Percentiles rank a stretch among this genome's conserved stretches.
Evolutionary conservation across 2,888 invertebrate genomes (phyloP).

Genomic region (Caenorhabditis doughertyi): DNA sequence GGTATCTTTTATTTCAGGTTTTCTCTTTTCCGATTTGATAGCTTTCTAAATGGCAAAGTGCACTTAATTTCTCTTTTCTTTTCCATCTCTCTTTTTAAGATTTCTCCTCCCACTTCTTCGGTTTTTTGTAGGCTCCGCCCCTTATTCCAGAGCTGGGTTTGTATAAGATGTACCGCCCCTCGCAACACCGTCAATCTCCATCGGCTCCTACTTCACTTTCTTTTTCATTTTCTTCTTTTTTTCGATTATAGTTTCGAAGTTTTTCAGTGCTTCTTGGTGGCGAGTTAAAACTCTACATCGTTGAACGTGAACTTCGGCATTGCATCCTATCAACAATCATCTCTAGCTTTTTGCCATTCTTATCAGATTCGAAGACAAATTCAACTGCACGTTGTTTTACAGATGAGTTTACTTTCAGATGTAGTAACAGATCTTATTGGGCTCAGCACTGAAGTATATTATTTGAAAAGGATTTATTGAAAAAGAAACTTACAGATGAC

Average conservation of each 20-base stretch:
- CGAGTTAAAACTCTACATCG: not conserved
- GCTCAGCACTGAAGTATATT: no score
- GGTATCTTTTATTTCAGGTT: not conserved
- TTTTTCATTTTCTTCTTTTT: not conserved
- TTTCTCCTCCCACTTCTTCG: not conserved
- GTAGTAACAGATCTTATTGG: no score
- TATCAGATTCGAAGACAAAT: no score
- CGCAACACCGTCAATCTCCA: not conserved
- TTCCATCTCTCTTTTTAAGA: not conserved
- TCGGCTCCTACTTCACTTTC: constrained; percentile 1
- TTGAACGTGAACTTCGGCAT: no score
- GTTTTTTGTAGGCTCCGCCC: constrained; percentile 24
- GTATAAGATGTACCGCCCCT: constrained; percentile 13
- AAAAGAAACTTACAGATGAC: no score
- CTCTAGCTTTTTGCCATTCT: no score
- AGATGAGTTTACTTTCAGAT: no score
- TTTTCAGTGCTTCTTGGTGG: not conserved
- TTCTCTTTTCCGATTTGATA: not conserved
- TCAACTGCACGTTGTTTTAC: no score
- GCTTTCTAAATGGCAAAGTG: not conserved
- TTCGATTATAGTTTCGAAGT: not conserved
- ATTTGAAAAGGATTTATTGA: no score
- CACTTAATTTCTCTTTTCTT: not conserved
- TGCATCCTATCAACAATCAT: no score
- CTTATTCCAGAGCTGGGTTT: not conserved